These are phyloP conservation scores for Sturnira hondurensis DNA, from an alignment of 2,113 vertebrate genomes.

Conservation along the genomic window DNA sequence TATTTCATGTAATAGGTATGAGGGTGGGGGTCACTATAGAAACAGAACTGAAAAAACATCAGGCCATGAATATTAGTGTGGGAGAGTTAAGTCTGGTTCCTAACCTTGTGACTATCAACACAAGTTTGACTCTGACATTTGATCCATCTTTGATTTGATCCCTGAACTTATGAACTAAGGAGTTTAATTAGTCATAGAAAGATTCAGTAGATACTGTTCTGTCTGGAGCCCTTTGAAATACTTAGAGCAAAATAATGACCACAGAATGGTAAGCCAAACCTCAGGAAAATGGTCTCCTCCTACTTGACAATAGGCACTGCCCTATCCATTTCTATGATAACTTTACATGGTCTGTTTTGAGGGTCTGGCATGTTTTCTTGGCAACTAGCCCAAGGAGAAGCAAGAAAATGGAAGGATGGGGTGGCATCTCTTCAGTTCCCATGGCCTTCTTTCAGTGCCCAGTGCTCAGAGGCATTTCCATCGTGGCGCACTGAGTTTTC, in stretches of 20 bases:
- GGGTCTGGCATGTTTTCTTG: background rate
- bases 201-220: background rate
- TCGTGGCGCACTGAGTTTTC: background rate
- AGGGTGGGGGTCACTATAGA: accelerated
- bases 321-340: background rate
- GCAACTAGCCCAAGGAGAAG: background rate
- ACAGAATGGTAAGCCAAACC: background rate
- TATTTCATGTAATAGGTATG: background rate
- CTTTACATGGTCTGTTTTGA: background rate
- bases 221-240: background rate
- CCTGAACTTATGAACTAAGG: background rate
- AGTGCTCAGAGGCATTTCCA: background rate
- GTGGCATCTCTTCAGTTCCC: accelerated
- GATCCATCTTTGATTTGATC: background rate
- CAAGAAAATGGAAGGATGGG: background rate
- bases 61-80: accelerated
- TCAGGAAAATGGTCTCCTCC: background rate
- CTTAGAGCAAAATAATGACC: background rate
- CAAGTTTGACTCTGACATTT: background rate
- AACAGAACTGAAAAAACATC: background rate
- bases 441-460: background rate
- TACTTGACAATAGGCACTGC: background rate
- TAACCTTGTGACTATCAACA: background rate
- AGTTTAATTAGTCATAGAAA: background rate
- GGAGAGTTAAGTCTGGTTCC: background rate